Base-by-base conservation (phyloP, 2,113 vertebrate species). In the Leucopsar rothschildi region DNA sequence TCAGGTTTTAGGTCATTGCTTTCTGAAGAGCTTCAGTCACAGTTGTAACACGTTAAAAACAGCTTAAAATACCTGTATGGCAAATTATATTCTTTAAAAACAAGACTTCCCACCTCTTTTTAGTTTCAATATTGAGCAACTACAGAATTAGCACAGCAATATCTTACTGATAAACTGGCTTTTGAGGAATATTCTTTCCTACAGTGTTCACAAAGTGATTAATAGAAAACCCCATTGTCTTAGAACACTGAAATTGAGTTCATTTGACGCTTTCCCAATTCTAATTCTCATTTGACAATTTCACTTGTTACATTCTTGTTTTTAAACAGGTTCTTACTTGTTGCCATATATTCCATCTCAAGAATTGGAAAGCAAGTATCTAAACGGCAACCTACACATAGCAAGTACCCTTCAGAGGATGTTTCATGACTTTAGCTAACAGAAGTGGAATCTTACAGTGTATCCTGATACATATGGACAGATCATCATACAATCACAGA, bases 401-500 rank as follows among this genome's bases (percentile, higher is more conserved):
- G 17, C 22, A 44, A 60, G 6, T 6, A 52, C 6, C 9, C 53
- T 11, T 37, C 33, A 77, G 18, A 60, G 33, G 28, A 53, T 33
- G 39, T 52, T 52, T 28, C 18, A 27, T 15, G 9, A 52, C 31
- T 37, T 44, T 1, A 28, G 44, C 27, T 37, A 52, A 68, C 18
- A 52, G 63, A 18, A 60, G 17, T 37, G 63, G 45, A 44, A 77
- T 27, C 55, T 12, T 60, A 27, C 63, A 60, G 29, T 23, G 52
- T 7, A 31, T 37, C 15, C 18, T 69, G 45, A 18, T 33, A 37
- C 2, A 17, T 5, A 60, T 0, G 15, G 22, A 44, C 21, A 50
- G 16, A 35, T 4, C 50, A 59, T 31, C 0, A 0, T 8, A 37
- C 2, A 2, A 44, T 22, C 44, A 69, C 6, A 44, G 37, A 33